A percentile compares a stretch with the other conserved stretches of the same genome.
Evolutionary conservation across 1,140 invertebrate genomes (phyloP).

Genomic region (Ruditapes philippinarum): DNA sequence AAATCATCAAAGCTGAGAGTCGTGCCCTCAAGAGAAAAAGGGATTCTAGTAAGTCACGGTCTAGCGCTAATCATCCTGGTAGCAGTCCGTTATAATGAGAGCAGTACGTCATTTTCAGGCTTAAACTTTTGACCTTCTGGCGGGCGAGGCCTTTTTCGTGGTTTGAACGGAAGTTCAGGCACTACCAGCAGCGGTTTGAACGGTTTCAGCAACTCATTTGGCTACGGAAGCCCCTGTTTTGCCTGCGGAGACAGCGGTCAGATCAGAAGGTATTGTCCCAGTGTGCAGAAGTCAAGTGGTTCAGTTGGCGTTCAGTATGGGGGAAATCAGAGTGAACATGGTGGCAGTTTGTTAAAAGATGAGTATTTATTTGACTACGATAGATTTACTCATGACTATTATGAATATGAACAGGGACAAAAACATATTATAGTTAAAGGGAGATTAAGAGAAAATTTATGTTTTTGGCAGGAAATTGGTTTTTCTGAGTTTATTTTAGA

Average conservation of each 20-base stretch:
- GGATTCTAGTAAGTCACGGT: not conserved
- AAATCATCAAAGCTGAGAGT: conserved; percentile 21
- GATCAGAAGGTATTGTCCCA: not conserved
- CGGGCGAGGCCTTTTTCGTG: not conserved
- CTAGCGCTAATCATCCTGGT: not conserved
- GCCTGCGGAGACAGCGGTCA: not conserved
- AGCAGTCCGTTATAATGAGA: not conserved
- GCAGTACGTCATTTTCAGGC: not conserved
- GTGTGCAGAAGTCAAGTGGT: not conserved
- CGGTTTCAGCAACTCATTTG: not conserved
- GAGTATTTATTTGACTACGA: conserved; percentile 11
- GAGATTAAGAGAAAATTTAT: not conserved
- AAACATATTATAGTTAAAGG: conserved; percentile 40
- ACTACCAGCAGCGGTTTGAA: not conserved
- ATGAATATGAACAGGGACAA: conserved; percentile 40
- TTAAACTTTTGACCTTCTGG: too few species aligned
- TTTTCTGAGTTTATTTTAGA: conserved; percentile 49
- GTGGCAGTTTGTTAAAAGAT: conserved; percentile 5
- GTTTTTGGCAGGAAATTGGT: not conserved
- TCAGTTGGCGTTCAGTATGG: not conserved
- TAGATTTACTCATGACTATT: conserved; percentile 25
- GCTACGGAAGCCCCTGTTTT: not conserved
- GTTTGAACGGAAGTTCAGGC: not conserved
- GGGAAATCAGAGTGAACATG: too few species aligned
- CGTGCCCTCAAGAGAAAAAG: conserved; percentile 24